These are phyloP conservation scores for Eupithecia insigniata DNA, from an alignment of 2,888 invertebrate genomes.

Conservation along the genomic window DNA sequence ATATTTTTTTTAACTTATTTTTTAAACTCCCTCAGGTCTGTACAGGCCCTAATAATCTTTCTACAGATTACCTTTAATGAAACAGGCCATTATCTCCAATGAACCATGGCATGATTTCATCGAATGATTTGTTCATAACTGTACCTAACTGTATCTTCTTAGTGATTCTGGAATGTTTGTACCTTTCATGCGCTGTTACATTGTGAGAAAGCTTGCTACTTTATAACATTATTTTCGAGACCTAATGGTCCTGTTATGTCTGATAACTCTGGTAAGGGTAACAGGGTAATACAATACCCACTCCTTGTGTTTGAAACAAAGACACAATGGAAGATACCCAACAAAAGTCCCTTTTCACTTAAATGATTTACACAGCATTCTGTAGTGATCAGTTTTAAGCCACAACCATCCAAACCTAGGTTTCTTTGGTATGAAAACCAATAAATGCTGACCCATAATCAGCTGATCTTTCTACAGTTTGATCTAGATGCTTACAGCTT, in stretches of 20 bases:
- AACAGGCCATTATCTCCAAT: neutral
- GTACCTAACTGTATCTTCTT: neutral
- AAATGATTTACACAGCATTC: neutral
- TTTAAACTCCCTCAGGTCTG: neutral
- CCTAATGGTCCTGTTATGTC: neutral
- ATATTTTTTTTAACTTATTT: neutral
- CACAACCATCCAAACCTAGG: neutral
- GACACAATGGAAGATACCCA: neutral
- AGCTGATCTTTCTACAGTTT: neutral
- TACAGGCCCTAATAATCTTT: neutral
- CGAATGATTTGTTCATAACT: neutral
- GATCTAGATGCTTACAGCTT: neutral
- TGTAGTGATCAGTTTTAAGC: neutral
- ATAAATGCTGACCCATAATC: neutral
- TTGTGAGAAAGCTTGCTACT: neutral
- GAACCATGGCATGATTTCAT: neutral
- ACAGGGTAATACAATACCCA: too few species aligned
- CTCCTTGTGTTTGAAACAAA: neutral
- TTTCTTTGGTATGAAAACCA: neutral
- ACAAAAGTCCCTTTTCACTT: neutral
- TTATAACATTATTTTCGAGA: neutral
- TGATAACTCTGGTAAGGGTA: neutral
- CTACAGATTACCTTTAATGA: neutral
- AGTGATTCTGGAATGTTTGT: neutral
- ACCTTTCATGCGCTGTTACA: neutral